A percentile compares a stretch with the other conserved stretches of the same genome.
phyloP scores from a whole-genome alignment of 2,113 vertebrate species.

The Osmerus mordax region DNA sequence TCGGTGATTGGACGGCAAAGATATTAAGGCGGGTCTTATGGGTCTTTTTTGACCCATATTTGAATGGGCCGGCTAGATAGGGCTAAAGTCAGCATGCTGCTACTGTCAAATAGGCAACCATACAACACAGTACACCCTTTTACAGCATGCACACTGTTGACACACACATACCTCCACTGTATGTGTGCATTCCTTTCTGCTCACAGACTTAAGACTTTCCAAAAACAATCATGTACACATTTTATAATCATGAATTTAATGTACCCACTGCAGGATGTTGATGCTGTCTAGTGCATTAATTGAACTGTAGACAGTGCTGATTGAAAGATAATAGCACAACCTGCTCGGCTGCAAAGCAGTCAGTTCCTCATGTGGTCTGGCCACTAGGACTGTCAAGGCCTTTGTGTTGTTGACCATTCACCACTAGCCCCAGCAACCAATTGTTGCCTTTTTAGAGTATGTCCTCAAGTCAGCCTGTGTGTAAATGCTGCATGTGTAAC shows the following conservation, averaged over 20 bases:
- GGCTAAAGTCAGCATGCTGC: slow-evolving; percentile 2
- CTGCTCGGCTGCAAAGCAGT: slow-evolving; percentile 60
- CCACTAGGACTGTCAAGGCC: slow-evolving; percentile 29
- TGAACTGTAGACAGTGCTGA: slow-evolving; percentile 24
- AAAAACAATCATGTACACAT: no score
- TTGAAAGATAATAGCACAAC: slow-evolving; percentile 56
- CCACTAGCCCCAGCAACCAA: slow-evolving; percentile 26
- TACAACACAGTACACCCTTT: no score
- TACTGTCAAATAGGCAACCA: not conserved
- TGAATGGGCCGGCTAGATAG: no score
- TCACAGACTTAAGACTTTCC: no score
- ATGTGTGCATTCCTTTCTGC: not conserved
- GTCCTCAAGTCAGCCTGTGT: slow-evolving; percentile 38
- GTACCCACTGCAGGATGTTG: no score
- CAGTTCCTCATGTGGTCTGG: slow-evolving; percentile 55
- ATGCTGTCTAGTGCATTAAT: not conserved
- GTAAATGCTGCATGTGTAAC: slow-evolving; percentile 4
- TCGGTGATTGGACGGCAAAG: no score
- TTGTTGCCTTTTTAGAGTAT: slow-evolving; percentile 44
- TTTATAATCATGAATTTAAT: no score
- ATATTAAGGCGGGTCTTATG: no score
- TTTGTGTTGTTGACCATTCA: slow-evolving; percentile 51
- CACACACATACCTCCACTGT: not conserved
- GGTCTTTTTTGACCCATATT: no score
- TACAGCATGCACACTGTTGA: no score